phyloP scores from a whole-genome alignment of 2,888 invertebrate species.

The Heteromyza rotundicornis region DNA sequence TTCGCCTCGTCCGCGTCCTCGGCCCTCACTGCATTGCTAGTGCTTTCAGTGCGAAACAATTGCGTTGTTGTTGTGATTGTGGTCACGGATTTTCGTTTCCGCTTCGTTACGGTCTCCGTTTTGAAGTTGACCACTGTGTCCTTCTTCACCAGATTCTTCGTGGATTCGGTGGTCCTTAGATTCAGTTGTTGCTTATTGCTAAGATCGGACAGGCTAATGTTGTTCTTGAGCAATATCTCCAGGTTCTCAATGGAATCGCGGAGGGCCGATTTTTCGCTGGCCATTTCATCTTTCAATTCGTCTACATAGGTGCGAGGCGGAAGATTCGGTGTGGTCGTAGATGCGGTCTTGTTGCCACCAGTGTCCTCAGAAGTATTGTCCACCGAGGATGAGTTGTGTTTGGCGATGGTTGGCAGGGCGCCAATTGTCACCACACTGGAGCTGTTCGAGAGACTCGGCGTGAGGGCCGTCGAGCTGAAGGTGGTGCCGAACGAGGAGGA shows the following conservation, averaged over 20 bases:
- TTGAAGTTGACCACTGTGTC: conserved; percentile 52
- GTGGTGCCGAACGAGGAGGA: conserved; percentile 60
- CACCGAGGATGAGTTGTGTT: conserved; percentile 36
- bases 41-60: conserved; percentile 39
- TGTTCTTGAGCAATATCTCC: conserved; percentile 61
- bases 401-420: conserved; percentile 42
- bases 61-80: conserved; percentile 36
- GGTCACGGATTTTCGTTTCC: conserved; percentile 42
- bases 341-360: too few species aligned
- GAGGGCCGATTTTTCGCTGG: conserved; percentile 48
- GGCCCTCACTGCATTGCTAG: conserved; percentile 25
- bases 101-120: conserved; percentile 44
- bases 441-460: conserved; percentile 58
- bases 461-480: conserved; percentile 54
- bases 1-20: not conserved
- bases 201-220: conserved; percentile 60
- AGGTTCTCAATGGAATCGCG: conserved; percentile 62
- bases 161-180: conserved; percentile 45
- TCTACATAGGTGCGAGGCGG: conserved; percentile 49
- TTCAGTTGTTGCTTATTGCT: conserved; percentile 61
- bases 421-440: conserved; percentile 54
- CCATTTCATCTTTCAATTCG: conserved; percentile 55
- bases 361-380: conserved; percentile 35
- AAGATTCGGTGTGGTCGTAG: conserved; percentile 18
- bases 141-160: conserved; percentile 46